A percentile compares a stretch with the other conserved stretches of the same genome.
These are phyloP conservation scores for Timandra comae DNA, from an alignment of 2,888 invertebrate genomes.

Conservation along the genomic window DNA sequence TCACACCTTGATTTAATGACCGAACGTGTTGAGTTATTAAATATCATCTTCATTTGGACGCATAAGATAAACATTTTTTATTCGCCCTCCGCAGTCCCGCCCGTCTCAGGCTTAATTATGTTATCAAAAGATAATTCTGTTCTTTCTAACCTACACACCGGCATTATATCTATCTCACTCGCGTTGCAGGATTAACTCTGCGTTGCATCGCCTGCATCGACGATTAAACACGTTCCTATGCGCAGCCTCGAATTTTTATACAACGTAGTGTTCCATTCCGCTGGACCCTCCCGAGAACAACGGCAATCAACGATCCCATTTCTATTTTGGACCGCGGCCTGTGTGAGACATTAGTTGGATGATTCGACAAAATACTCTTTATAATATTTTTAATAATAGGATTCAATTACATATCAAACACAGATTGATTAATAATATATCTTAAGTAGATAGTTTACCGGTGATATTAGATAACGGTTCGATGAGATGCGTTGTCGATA, in stretches of 20 bases:
- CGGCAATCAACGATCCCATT: conserved; percentile 41
- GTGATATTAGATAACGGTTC: conserved; percentile 36
- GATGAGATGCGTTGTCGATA: conserved; percentile 31
- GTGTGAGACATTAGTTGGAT: conserved; percentile 46
- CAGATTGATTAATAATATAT: conserved; percentile 41
- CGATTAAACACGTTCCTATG: conserved; percentile 76
- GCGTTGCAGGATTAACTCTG: conserved; percentile 40
- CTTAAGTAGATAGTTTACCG: conserved; percentile 39
- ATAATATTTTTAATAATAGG: conserved; percentile 35
- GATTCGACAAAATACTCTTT: conserved; percentile 47
- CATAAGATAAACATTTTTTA: conserved; percentile 65
- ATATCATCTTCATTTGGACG: conserved; percentile 55
- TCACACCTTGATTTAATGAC: conserved; percentile 48
- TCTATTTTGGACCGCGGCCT: conserved; percentile 39
- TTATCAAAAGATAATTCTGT: conserved; percentile 68
- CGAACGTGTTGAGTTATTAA: conserved; percentile 54
- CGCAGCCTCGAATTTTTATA: conserved; percentile 65
- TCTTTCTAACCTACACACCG: conserved; percentile 39
- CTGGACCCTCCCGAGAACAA: conserved; percentile 22
- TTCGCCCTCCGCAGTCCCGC: conserved; percentile 37
- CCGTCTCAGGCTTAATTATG: conserved; percentile 59
- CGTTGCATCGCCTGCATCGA: conserved; percentile 50
- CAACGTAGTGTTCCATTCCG: conserved; percentile 20
- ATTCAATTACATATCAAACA: conserved; percentile 38
- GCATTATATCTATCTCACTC: conserved; percentile 42